Conservation (phyloP, 2,888 invertebrate genomes). For the Miltochrista miniata region DNA sequence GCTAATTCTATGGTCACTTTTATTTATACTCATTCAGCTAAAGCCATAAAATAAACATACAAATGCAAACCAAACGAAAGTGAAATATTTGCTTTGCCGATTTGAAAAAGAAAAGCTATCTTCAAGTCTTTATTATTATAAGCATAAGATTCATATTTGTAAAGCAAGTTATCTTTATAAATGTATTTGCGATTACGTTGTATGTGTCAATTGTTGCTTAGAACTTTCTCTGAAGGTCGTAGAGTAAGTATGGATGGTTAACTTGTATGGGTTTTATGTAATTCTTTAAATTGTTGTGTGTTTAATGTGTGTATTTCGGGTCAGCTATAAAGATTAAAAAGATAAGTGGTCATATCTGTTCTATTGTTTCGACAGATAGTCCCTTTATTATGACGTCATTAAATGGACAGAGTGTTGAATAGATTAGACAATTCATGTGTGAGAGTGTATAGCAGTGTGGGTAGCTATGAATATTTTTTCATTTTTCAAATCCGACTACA, state of each 20-base stretch:
- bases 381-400: background rate
- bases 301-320: background rate
- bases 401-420: no score
- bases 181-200: constrained; percentile 55
- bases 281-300: background rate
- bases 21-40: constrained; percentile 8
- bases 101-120: constrained; percentile 56
- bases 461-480: no score
- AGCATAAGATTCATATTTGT: constrained; percentile 45
- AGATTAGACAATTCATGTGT: no score
- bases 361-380: background rate
- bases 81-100: constrained; percentile 51
- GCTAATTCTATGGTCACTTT: background rate
- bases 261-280: constrained; percentile 25
- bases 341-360: background rate
- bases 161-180: constrained; percentile 23
- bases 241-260: constrained; percentile 33
- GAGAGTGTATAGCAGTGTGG: no score
- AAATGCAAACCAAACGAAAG: constrained; percentile 49
- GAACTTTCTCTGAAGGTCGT: constrained; percentile 76
- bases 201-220: constrained; percentile 50
- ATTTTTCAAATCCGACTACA: no score
- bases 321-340: no score
- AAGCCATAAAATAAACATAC: constrained; percentile 9
- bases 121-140: constrained; percentile 29